phyloP scores from a whole-genome alignment of 2,888 invertebrate species.

The Siphlonurus alternatus region DNA sequence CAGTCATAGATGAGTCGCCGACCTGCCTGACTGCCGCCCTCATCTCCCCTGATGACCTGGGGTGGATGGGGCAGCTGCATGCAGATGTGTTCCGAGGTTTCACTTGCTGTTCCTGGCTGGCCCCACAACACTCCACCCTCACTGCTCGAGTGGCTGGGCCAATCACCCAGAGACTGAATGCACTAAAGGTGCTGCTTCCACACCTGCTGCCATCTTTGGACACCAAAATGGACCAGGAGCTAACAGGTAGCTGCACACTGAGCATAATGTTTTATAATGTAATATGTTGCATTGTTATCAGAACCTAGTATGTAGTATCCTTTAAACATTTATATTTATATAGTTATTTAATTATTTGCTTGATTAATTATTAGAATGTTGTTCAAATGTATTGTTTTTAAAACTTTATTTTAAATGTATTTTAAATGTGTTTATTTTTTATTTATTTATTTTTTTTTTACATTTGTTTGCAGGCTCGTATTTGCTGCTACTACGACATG shows the following conservation, averaged over 20 bases:
- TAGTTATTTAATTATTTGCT: too few species aligned
- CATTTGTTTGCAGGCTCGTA: conserved; percentile 12
- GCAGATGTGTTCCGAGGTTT: conserved; percentile 30
- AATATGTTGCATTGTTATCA: too few species aligned
- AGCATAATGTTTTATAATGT: too few species aligned
- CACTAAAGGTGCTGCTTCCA: background rate
- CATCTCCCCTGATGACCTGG: conserved; percentile 34
- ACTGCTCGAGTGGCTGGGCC: background rate
- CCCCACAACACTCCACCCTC: background rate
- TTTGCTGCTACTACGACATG: conserved; percentile 11
- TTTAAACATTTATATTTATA: too few species aligned
- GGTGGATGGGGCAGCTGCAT: conserved; percentile 42
- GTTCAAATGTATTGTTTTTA: too few species aligned
- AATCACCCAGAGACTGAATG: background rate
- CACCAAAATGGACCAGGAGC: background rate
- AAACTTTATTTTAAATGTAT: too few species aligned
- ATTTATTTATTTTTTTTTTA: too few species aligned
- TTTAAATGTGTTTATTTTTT: too few species aligned
- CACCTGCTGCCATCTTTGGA: background rate
- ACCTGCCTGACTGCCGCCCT: background rate
- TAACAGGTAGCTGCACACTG: too few species aligned
- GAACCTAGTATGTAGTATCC: too few species aligned
- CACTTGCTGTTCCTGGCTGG: conserved; percentile 13
- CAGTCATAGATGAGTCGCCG: too few species aligned
- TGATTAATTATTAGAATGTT: too few species aligned